Conservation (phyloP, 2,888 invertebrate genomes). For the Andrena bicolor region DNA sequence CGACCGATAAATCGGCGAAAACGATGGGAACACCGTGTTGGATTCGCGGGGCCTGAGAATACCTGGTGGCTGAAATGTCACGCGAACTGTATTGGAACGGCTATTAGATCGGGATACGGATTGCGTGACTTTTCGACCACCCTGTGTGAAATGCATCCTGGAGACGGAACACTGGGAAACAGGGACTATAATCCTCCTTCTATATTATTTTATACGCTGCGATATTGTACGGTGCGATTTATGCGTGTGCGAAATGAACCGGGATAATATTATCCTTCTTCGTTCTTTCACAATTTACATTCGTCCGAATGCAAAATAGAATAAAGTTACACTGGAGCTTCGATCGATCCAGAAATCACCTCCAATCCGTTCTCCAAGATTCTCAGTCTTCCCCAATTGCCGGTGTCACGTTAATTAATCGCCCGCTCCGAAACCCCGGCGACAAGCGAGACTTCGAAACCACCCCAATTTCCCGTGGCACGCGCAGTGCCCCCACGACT, state of each 20-base stretch:
- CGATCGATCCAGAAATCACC: too few relatives aligned
- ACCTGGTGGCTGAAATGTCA: conserved; percentile 44
- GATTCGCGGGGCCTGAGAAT: not conserved
- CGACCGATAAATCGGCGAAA: not conserved
- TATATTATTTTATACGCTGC: too few relatives aligned
- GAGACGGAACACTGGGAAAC: not conserved
- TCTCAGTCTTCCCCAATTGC: too few relatives aligned
- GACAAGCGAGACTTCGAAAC: not conserved
- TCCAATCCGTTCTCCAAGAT: too few relatives aligned
- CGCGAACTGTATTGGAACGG: conserved; percentile 48
- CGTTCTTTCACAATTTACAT: too few relatives aligned
- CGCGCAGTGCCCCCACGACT: conserved; percentile 63
- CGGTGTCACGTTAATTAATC: too few relatives aligned
- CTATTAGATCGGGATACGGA: conserved; percentile 45
- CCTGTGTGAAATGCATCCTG: conserved; percentile 28
- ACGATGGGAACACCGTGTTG: not conserved
- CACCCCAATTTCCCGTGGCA: not conserved
- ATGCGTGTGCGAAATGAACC: too few relatives aligned
- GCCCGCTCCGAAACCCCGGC: not conserved
- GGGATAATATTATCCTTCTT: too few relatives aligned
- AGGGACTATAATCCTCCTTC: not conserved
- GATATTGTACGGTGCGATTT: too few relatives aligned
- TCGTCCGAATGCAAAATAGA: too few relatives aligned
- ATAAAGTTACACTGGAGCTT: too few relatives aligned
- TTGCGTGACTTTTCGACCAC: conserved; percentile 58